phyloP scores from a whole-genome alignment of 2,888 invertebrate genomes.

The Glaucopsyche alexis region DNA sequence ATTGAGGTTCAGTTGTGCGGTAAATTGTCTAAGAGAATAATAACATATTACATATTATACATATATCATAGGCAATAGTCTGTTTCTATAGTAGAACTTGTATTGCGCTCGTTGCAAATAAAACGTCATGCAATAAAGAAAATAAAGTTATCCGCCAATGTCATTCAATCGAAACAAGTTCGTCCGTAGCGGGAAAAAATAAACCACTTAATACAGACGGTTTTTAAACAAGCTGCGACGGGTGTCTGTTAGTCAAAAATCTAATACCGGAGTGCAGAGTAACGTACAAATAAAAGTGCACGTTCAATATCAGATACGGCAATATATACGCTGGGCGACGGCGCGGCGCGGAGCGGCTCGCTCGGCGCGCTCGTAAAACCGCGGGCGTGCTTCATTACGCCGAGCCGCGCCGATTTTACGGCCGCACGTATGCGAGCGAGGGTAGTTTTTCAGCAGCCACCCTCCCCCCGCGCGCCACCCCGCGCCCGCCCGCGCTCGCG shows the following conservation, averaged over 20 bases:
- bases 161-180: constrained; percentile 7
- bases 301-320: constrained; percentile 66
- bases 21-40: too few species aligned
- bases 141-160: constrained; percentile 5
- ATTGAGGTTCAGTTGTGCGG: too few species aligned
- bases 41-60: too few species aligned
- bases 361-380: constrained; percentile 72
- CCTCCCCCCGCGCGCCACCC: constrained; percentile 47
- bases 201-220: neutral
- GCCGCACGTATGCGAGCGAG: constrained; percentile 49
- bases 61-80: neutral
- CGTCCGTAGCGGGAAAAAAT: constrained; percentile 9
- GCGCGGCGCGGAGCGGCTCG: constrained; percentile 40
- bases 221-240: constrained; percentile 4
- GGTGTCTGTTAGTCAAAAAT: constrained; percentile 20
- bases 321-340: constrained; percentile 69
- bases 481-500: constrained; percentile 53
- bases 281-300: constrained; percentile 40
- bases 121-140: constrained; percentile 9
- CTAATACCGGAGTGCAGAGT: constrained; percentile 8
- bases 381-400: constrained; percentile 73
- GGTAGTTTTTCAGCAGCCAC: constrained; percentile 74
- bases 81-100: neutral
- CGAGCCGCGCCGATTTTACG: constrained; percentile 52
- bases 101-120: neutral